phyloP scores from a whole-genome alignment of 2,113 vertebrate genomes.

The Rhinogobius similis region DNA sequence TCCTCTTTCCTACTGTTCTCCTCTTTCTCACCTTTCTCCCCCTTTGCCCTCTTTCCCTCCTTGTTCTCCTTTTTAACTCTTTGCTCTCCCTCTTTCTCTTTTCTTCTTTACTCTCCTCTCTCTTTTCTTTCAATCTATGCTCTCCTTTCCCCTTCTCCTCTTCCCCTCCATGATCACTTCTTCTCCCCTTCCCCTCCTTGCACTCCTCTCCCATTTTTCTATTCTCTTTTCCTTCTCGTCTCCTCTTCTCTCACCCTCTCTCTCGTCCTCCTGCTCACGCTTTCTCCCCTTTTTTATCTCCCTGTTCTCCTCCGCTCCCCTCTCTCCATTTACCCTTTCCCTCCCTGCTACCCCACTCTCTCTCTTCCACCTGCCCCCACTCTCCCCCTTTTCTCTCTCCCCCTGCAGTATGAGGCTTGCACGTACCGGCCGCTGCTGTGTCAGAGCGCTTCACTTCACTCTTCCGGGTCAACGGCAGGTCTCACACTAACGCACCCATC shows the following conservation, averaged over 20 bases:
- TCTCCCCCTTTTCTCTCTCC: neutral
- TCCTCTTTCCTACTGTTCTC: too few species aligned
- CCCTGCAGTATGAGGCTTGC: neutral
- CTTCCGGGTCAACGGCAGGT: constrained; percentile 54
- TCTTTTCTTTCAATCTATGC: neutral
- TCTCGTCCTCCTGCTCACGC: too few species aligned
- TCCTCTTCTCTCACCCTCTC: too few species aligned
- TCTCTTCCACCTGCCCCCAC: too few species aligned
- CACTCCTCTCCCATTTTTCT: too few species aligned
- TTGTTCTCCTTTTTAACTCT: too few species aligned
- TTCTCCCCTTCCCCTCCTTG: neutral
- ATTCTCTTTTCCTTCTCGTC: too few species aligned
- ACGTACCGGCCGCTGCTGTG: neutral
- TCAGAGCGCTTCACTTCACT: constrained; percentile 52
- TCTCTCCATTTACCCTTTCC: neutral
- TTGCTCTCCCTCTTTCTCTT: neutral
- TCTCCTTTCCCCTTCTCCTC: neutral
- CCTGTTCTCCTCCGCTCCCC: neutral
- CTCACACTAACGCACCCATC: constrained; percentile 36
- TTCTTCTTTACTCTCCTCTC: too few species aligned
- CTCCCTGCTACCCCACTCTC: neutral
- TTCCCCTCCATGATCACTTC: too few species aligned
- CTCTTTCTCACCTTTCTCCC: neutral
- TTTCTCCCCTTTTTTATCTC: neutral
- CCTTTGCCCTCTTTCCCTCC: too few species aligned